Base-by-base conservation (phyloP, 1,140 invertebrate genomes). In the Drosophila elegans region DNA sequence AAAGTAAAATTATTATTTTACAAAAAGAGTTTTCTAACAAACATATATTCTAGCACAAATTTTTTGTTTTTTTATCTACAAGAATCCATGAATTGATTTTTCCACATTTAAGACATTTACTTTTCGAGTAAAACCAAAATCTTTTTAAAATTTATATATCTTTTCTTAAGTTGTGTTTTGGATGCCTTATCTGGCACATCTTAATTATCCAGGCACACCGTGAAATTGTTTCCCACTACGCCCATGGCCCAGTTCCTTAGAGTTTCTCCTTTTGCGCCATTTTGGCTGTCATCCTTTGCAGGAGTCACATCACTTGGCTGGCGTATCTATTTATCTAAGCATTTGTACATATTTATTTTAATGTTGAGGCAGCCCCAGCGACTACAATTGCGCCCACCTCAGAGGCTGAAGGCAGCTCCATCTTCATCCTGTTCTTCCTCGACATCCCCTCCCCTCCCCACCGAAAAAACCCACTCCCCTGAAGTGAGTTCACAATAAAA, bases 261-360 rank as follows among this genome's bases (percentile, higher is more conserved):
- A 62, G 63, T 66, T 42, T 51, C 69, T 86, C 79, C 71, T 89
- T 67, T 77, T 90, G 62, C 82, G 73, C 82, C 83, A 86, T 90
- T 86, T 84, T 84, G 80, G 69, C 69, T 90, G 88, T 80, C 81
- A 88, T 88, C 86, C 78, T 90, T 91, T 59, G 80, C 81, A 90
- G 84, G 75, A 83, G 80, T 74, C 83, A 83, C 83, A 89, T 88
- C 83, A 88, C 83, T 80, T 89, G 62, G 67, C 84, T 67, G 60
- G 74, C 82, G 72, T 90, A 90, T 90, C 86, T 90, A 90, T 86
- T 90, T 90, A 90, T 90, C 84, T 91, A 90, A 74, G 89, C 80
- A 82, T 89, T 91, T 82, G 73, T 82, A 85, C 89, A 91, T 91
- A 91, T 91, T 91, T 91, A 91, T 91, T 91, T 91, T 90, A 89